Evolutionary conservation across 2,113 vertebrate species (phyloP).

Genomic region (Kobus ellipsiprymnus): DNA sequence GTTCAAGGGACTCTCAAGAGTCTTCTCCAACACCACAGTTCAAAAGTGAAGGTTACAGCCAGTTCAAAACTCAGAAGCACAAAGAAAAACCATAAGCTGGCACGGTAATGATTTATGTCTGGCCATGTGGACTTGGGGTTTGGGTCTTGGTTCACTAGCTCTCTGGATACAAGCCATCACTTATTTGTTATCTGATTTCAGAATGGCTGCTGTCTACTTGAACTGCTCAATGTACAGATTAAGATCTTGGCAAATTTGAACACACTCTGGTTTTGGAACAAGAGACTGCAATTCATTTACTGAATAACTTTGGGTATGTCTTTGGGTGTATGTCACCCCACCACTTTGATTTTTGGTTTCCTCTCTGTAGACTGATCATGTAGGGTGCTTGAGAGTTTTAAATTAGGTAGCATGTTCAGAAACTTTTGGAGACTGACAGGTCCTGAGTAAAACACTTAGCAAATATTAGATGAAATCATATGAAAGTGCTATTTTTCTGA

Average conservation of each 20-base stretch:
- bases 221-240: neutral
- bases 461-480: neutral
- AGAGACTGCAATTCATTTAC: neutral
- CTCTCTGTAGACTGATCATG: neutral
- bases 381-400: neutral
- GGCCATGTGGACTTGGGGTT: neutral
- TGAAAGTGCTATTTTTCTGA: neutral
- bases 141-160: neutral
- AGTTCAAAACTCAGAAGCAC: neutral
- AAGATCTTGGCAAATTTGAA: neutral
- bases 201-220: neutral
- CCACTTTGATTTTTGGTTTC: neutral
- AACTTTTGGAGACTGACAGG: neutral
- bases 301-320: neutral
- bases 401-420: neutral
- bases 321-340: neutral
- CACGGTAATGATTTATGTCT: neutral
- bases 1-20: neutral
- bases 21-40: neutral
- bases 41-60: neutral
- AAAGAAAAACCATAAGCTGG: neutral
- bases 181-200: neutral
- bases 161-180: neutral
- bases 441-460: neutral
- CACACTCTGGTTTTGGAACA: neutral